A percentile compares a stretch with the other conserved stretches of the same genome.
Conservation (phyloP, 2,113 vertebrate genomes). For the Melanocharis versteri region DNA sequence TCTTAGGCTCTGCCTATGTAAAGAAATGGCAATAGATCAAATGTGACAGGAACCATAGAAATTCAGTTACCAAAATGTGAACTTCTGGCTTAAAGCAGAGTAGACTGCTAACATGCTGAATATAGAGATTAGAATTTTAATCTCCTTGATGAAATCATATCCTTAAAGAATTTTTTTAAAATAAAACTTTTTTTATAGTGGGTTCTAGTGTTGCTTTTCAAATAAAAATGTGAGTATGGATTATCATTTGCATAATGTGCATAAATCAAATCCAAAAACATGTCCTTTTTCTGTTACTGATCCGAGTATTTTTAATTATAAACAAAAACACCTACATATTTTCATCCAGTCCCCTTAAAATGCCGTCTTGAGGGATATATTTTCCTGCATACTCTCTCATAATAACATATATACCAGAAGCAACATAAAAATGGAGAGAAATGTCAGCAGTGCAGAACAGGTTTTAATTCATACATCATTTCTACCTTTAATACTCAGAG, state of each 20-base stretch:
- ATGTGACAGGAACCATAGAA: neutral
- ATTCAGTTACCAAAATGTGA: neutral
- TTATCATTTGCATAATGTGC: neutral
- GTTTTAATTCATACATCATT: neutral
- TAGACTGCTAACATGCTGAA: neutral
- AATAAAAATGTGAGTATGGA: neutral
- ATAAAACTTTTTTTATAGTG: neutral
- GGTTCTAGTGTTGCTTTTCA: neutral
- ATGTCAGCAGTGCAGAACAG: neutral
- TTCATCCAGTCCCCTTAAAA: neutral
- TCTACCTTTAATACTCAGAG: neutral
- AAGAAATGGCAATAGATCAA: neutral
- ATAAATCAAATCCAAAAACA: neutral
- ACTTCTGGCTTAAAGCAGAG: neutral
- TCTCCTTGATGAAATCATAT: neutral
- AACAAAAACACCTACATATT: neutral
- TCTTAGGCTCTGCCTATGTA: neutral
- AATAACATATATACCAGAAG: neutral
- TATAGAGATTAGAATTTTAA: neutral
- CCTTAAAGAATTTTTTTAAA: neutral
- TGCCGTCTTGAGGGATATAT: neutral
- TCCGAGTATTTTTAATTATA: neutral
- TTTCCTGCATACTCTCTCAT: neutral
- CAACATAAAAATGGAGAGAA: neutral
- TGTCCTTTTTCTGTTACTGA: neutral